phyloP scores from a whole-genome alignment of 2,113 vertebrate species.

The Perccottus glenii region DNA sequence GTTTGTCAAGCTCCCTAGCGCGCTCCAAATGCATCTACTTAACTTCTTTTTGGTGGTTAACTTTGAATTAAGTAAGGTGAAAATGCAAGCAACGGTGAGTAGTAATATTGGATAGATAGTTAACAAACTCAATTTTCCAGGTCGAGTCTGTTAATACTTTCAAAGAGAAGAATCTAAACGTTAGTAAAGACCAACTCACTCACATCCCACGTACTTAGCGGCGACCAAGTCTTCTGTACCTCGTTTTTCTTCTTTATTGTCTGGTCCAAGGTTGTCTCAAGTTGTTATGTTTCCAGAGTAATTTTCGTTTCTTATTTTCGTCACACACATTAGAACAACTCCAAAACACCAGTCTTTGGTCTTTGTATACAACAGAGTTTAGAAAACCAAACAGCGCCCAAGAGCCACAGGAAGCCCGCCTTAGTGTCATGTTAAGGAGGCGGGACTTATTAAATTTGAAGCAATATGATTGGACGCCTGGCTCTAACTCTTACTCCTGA shows the following conservation, averaged over 20 bases:
- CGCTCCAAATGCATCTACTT: neutral
- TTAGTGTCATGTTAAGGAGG: conserved; percentile 51
- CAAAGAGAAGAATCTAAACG: conserved; percentile 16
- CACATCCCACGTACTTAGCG: conserved; percentile 19
- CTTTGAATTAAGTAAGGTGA: neutral
- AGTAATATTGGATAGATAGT: neutral
- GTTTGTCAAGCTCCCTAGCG: conserved; percentile 18
- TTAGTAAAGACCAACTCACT: conserved; percentile 44
- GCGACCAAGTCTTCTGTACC: conserved; percentile 9
- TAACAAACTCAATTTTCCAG: neutral
- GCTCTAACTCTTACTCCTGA: neutral
- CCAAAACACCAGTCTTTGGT: neutral
- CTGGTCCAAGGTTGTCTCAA: neutral
- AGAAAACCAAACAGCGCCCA: conserved; percentile 34
- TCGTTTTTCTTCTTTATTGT: neutral
- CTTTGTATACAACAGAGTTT: conserved; percentile 12
- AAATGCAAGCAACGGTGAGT: neutral
- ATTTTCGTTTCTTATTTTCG: neutral
- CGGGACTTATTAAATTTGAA: conserved; percentile 21
- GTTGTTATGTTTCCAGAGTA: neutral
- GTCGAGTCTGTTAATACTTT: neutral
- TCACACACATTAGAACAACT: conserved; percentile 9
- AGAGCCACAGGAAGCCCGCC: conserved; percentile 76
- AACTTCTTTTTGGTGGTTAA: neutral
- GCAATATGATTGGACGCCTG: conserved; percentile 48